Evolutionary conservation across 1,140 invertebrate species (phyloP).

Genomic region (Yoshiicerus persimilis): DNA sequence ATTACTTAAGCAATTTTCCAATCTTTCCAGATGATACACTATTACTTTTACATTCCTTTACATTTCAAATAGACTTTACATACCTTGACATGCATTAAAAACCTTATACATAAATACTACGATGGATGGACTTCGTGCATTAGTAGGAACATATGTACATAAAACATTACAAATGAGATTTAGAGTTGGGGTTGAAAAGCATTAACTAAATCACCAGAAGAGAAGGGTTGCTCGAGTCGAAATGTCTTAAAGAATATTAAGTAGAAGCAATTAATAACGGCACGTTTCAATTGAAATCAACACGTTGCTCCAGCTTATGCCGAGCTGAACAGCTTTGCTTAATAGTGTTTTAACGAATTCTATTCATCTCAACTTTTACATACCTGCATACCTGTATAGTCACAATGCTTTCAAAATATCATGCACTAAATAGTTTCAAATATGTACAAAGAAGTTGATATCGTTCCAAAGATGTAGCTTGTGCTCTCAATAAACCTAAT

Average conservation of each 20-base stretch:
- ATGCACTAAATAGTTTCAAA: too few species aligned
- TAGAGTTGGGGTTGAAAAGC: neutral
- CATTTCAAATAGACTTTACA: neutral
- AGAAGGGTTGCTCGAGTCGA: neutral
- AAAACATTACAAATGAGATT: neutral
- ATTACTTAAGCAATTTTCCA: too few species aligned
- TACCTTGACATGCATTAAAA: neutral
- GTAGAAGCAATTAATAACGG: slow-evolving; percentile 43
- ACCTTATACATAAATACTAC: too few species aligned
- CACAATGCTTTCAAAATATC: too few species aligned
- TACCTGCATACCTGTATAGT: neutral
- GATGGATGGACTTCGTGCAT: neutral
- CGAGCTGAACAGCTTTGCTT: neutral
- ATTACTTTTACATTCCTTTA: neutral
- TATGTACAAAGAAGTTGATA: too few species aligned
- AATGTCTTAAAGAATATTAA: slow-evolving; percentile 41
- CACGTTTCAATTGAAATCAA: slow-evolving; percentile 47
- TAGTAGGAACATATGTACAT: neutral
- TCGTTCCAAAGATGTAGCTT: too few species aligned
- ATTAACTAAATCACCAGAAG: neutral
- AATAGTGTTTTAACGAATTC: neutral
- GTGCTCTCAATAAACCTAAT: too few species aligned
- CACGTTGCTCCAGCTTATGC: neutral
- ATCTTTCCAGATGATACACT: too few species aligned
- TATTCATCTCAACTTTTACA: neutral